Percentiles rank a stretch among this genome's conserved stretches.
These are phyloP conservation scores for Deroplatys truncata DNA, from an alignment of 2,888 invertebrate species.

Conservation along the genomic window DNA sequence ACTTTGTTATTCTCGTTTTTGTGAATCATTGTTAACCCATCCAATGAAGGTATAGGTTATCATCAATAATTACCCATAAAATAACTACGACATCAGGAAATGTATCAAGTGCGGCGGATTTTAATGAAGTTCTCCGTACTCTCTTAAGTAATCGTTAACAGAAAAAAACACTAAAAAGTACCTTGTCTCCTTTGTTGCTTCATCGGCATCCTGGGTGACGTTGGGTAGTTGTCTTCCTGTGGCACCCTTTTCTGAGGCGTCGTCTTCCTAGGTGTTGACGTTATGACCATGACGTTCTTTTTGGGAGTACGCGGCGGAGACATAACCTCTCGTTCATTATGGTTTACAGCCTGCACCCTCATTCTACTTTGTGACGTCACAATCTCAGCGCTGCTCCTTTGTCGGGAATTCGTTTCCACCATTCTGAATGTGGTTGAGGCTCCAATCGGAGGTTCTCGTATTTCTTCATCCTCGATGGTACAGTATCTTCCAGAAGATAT, in stretches of 20 bases:
- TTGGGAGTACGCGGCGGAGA: not conserved
- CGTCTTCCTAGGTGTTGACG: not conserved
- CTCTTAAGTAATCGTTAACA: no score
- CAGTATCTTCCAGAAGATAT: not conserved
- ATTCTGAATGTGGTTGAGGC: conserved; percentile 4
- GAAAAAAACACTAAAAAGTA: not conserved
- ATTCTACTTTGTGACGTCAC: not conserved
- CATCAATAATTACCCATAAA: no score
- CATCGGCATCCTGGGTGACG: not conserved
- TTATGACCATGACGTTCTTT: not conserved
- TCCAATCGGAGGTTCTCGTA: conserved; percentile 3
- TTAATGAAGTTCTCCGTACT: no score
- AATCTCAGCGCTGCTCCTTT: not conserved
- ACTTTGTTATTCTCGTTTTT: no score
- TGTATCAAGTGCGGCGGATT: no score
- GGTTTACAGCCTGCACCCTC: not conserved
- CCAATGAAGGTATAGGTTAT: no score
- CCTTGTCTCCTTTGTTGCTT: not conserved
- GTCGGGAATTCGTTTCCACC: not conserved
- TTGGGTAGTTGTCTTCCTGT: not conserved
- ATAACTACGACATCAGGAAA: no score
- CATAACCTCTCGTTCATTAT: not conserved
- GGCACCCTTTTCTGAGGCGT: not conserved
- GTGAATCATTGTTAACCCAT: no score
- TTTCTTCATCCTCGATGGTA: conserved; percentile 38